Evolutionary conservation across 2,888 invertebrate genomes (phyloP), one percentile per base, ranked within the genome.

Genomic region (Mesopsocus fuscifrons): DNA sequence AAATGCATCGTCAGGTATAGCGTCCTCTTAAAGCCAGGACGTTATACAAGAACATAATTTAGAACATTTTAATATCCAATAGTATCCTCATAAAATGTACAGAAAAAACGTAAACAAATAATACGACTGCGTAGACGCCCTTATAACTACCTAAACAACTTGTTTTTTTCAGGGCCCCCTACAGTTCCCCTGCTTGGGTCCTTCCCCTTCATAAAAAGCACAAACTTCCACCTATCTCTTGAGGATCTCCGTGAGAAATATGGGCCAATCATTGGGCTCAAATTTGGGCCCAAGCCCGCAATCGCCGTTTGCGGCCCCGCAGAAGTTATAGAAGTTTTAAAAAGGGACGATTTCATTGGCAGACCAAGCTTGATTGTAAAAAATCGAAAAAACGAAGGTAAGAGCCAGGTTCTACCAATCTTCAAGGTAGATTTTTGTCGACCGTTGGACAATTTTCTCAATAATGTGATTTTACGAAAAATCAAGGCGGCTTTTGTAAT

Each of bases 231-330:
- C n/a, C 21, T 43, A 13, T 21, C n/a, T n/a, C 4, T 38, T 17
- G 41, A 47, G 34, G 42, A 47, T 45, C 4, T 20, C 3, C 42
- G 45, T 9, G 42, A 42, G 11, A 31, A 41, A 17, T 50, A 50
- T 30, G 50, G 50, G 3, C 47, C 49, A 2, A 42, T 52, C 26
- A 46, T 51, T 9, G 52, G 52, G 1, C 40, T 49, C 3, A 41
- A 45, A 15, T 16, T 49, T 4, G 51, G 50, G 8, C 30, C 42
- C 6, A 20, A 31, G 15, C 42, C 46, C 1, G 42, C 43, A 13
- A 26, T 51, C 15, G 47, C 46, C 2, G 44, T 51, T 9, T 46
- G 47, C 33, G 47, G 47, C 4, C 41, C 49, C 15, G 41, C 44
- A 16, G 47, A 47, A 35, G 49, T 48, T 1, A 18, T 46, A 17